phyloP scores from a whole-genome alignment of 2,113 vertebrate genomes.

The Zapus hudsonius region DNA sequence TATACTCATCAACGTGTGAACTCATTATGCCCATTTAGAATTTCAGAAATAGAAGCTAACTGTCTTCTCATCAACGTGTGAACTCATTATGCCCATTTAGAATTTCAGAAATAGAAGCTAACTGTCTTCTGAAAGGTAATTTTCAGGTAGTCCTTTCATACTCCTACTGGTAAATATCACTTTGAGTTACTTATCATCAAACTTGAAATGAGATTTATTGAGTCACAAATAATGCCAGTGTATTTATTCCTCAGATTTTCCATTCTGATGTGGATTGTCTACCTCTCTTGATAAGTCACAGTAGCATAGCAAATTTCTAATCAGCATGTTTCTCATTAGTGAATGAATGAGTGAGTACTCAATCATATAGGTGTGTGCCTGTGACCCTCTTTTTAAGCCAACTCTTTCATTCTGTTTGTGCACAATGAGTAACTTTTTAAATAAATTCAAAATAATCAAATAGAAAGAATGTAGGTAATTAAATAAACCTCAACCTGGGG shows the following conservation, averaged over 20 bases:
- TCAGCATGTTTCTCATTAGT: not conserved
- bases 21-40: too few species aligned
- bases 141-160: not conserved
- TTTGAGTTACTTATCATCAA: not conserved
- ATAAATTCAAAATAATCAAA: not conserved
- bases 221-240: not conserved
- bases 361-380: fast-evolving
- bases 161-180: not conserved
- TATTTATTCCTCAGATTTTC: not conserved
- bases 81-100: too few species aligned
- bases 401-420: not conserved
- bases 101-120: not conserved
- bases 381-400: not conserved
- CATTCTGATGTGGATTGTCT: not conserved
- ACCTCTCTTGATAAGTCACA: not conserved
- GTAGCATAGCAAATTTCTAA: not conserved
- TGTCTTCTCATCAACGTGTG: too few species aligned
- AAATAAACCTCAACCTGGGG: not conserved
- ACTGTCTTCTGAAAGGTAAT: not conserved
- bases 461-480: not conserved
- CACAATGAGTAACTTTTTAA: not conserved
- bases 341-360: too few species aligned
- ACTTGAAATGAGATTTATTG: not conserved
- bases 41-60: not conserved
- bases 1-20: too few species aligned